Conservation (phyloP, 2,888 invertebrate genomes). For the Eupithecia subfuscata region DNA sequence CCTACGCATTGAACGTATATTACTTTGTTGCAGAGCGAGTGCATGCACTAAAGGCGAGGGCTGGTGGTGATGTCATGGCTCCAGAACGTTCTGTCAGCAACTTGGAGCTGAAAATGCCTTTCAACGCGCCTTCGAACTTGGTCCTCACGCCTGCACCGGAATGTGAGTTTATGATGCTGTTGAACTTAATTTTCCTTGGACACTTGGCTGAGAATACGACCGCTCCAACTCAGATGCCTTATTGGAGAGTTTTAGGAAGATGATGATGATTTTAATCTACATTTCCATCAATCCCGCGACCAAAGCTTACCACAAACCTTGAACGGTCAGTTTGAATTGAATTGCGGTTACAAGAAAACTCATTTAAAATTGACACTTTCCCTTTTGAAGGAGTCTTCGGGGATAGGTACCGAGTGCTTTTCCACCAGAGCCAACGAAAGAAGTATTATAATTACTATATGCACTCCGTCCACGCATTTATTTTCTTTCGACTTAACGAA, state of each 20-base stretch:
- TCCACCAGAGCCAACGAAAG: not conserved
- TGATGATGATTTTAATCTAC: too few species aligned
- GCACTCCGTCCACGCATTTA: too few species aligned
- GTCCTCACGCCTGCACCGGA: conserved; percentile 80
- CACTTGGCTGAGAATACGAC: too few species aligned
- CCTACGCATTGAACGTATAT: conserved; percentile 25
- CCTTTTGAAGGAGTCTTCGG: not conserved
- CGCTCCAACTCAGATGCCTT: too few species aligned
- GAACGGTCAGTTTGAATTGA: conserved; percentile 1
- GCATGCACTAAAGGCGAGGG: conserved; percentile 69
- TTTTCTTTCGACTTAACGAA: too few species aligned
- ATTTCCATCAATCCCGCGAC: not conserved
- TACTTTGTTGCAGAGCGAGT: conserved; percentile 67
- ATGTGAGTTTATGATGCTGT: conserved; percentile 62
- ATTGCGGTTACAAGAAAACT: not conserved
- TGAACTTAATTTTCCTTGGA: not conserved
- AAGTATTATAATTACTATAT: too few species aligned
- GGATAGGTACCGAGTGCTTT: not conserved
- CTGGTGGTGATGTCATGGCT: conserved; percentile 76
- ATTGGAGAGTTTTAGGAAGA: too few species aligned
- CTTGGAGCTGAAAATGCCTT: conserved; percentile 73
- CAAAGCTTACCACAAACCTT: not conserved
- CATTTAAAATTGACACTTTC: not conserved
- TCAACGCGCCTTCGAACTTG: conserved; percentile 73
- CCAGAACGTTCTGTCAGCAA: conserved; percentile 72